A percentile compares a stretch with the other conserved stretches of the same genome.
These are phyloP conservation scores for Tachysurus vachellii DNA, from an alignment of 2,113 vertebrate species.

Conservation along the genomic window DNA sequence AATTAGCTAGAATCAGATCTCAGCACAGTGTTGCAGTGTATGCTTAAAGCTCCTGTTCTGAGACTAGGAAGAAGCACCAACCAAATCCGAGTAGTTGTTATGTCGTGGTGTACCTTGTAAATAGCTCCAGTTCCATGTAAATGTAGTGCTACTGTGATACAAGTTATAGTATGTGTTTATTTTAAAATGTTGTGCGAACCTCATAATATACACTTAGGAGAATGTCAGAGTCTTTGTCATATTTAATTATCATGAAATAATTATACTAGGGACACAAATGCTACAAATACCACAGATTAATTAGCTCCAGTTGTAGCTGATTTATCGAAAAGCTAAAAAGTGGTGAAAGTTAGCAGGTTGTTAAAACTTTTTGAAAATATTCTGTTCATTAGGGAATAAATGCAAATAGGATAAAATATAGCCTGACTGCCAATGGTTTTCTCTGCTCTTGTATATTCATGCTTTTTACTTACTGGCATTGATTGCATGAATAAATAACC, in stretches of 20 bases:
- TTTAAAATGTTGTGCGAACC: neutral
- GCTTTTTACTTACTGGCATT: neutral
- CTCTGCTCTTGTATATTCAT: conserved; percentile 28
- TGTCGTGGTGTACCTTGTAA: neutral
- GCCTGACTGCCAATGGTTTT: conserved; percentile 38
- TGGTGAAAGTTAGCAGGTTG: neutral
- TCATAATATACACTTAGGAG: neutral
- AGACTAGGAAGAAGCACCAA: neutral
- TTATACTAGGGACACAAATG: neutral
- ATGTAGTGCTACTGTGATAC: neutral
- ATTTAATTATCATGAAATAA: neutral
- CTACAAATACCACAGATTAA: conserved; percentile 14
- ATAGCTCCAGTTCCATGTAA: neutral
- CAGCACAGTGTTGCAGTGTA: conserved; percentile 18
- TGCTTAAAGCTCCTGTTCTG: conserved; percentile 1
- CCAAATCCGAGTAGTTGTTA: too few species aligned
- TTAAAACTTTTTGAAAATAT: conserved; percentile 3
- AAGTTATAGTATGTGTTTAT: neutral
- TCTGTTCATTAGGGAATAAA: conserved; percentile 39
- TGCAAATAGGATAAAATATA: conserved; percentile 36
- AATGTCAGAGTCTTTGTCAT: neutral
- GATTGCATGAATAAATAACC: conserved; percentile 8
- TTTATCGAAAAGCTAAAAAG: conserved; percentile 21
- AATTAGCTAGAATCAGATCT: neutral
- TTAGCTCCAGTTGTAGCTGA: conserved; percentile 11